phyloP scores from a whole-genome alignment of 2,797 vertebrate genomes.

The Buphagus erythrorhynchus region DNA sequence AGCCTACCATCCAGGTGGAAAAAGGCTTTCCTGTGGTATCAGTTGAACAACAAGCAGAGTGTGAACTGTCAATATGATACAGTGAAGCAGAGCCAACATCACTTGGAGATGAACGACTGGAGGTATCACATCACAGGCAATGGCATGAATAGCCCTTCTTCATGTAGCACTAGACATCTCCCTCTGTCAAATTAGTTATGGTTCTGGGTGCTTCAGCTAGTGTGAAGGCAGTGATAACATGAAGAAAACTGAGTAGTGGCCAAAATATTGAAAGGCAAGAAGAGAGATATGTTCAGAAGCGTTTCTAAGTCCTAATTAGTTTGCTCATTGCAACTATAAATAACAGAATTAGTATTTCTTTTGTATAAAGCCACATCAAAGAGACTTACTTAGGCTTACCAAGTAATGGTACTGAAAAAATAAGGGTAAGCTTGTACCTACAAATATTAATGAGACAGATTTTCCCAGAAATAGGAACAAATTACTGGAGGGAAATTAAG shows the following conservation, averaged over 20 bases:
- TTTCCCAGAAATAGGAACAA: not conserved
- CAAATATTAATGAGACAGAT: not conserved
- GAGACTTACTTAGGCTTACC: not conserved
- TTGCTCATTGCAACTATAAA: not conserved
- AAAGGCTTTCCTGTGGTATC: not conserved
- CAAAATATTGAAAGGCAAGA: slow-evolving; percentile 12
- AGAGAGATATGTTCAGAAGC: not conserved
- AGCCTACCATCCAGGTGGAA: slow-evolving; percentile 10
- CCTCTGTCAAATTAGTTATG: not conserved
- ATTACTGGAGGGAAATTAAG: not conserved
- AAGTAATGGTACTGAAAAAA: not conserved
- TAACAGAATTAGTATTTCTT: not conserved
- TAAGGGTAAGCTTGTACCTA: not conserved
- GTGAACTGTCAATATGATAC: slow-evolving; percentile 31
- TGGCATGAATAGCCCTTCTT: not conserved
- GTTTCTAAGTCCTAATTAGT: not conserved
- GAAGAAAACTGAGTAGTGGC: slow-evolving; percentile 9
- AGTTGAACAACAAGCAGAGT: slow-evolving; percentile 22
- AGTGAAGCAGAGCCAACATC: slow-evolving; percentile 9
- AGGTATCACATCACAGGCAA: slow-evolving; percentile 35
- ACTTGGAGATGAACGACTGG: not conserved
- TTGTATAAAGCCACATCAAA: not conserved
- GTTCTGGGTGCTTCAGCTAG: slow-evolving; percentile 14
- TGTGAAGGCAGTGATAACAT: not conserved
- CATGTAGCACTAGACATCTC: not conserved